These are phyloP conservation scores for Neoseiulus cucumeris DNA, from an alignment of 1,140 invertebrate species.

Conservation along the genomic window DNA sequence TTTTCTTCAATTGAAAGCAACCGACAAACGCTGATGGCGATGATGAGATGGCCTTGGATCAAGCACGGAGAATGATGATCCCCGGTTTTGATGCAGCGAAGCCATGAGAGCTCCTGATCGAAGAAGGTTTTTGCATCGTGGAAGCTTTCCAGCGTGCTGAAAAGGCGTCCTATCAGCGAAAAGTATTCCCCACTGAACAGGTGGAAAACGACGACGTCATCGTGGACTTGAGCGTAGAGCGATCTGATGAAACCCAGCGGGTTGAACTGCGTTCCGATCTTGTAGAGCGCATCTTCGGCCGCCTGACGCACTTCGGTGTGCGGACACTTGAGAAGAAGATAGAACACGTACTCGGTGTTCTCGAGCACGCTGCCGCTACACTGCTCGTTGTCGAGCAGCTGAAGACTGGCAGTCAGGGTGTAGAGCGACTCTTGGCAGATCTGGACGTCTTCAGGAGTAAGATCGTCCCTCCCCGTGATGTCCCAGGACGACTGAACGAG, in stretches of 20 bases:
- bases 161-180: not conserved
- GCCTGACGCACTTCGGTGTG: not conserved
- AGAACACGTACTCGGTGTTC: slow-evolving; percentile 3
- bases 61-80: not conserved
- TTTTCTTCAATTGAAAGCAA: not conserved
- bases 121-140: not conserved
- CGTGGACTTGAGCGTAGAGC: not conserved
- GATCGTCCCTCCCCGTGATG: not conserved
- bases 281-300: not conserved
- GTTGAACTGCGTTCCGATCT: not conserved
- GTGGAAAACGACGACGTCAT: not conserved
- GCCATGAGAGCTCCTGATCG: not conserved
- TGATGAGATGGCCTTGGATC: not conserved
- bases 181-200: not conserved
- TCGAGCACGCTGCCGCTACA: not conserved
- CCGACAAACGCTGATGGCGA: slow-evolving; percentile 9
- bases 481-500: not conserved
- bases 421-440: slow-evolving; percentile 9
- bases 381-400: not conserved
- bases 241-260: not conserved
- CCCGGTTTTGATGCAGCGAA: not conserved
- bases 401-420: not conserved
- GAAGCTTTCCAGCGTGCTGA: not conserved
- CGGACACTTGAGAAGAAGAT: not conserved
- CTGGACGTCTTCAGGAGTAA: not conserved